These are phyloP conservation scores for Athene cunicularia DNA, from an alignment of 2,113 vertebrate species.

Conservation along the genomic window DNA sequence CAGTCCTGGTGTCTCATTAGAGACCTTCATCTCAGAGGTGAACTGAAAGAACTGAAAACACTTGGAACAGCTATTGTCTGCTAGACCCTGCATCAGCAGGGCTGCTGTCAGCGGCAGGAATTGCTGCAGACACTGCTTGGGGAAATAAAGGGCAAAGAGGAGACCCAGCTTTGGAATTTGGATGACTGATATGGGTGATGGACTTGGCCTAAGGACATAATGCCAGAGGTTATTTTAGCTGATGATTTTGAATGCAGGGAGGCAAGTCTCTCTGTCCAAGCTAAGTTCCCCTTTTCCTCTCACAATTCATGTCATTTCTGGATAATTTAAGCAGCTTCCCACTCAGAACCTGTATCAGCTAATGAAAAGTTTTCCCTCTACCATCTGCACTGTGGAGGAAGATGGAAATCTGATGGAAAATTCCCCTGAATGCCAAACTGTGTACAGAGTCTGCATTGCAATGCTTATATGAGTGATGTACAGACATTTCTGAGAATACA, in stretches of 20 bases:
- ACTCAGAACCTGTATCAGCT: background rate
- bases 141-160: background rate
- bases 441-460: background rate
- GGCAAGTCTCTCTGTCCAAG: background rate
- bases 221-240: background rate
- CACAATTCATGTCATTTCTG: background rate
- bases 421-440: background rate
- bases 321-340: background rate
- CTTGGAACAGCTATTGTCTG: background rate
- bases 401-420: background rate
- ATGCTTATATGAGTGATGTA: background rate
- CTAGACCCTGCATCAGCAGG: background rate
- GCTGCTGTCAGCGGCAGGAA: background rate
- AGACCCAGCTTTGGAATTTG: background rate
- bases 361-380: background rate
- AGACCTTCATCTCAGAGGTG: background rate
- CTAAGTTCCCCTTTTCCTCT: background rate
- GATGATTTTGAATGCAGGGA: background rate
- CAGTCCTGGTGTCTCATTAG: background rate
- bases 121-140: background rate
- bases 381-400: background rate
- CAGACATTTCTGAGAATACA: background rate
- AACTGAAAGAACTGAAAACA: background rate
- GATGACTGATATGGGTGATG: background rate
- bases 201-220: background rate